Base-by-base conservation (phyloP, 1,140 invertebrate genomes). In the Apolygus lucorum region DNA sequence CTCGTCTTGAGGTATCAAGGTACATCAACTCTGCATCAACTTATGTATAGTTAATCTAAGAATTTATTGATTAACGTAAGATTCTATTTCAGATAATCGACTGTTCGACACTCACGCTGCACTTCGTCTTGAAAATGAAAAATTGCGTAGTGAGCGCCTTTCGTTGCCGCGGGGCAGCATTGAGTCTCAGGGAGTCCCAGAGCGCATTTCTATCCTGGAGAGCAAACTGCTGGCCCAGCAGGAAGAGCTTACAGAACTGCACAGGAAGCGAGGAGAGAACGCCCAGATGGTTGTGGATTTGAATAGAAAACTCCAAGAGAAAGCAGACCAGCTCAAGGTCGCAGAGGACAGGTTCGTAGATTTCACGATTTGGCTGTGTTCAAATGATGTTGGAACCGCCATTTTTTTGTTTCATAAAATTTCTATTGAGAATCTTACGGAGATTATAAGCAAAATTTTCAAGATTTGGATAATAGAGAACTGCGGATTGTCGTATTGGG, bases 281-380 rank as follows among this genome's bases (percentile, higher is more conserved):
- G 86, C 92, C 0, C 94, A 96, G 77, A 88, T 94, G 81, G 91
- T 98, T 69, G 90, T 97, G 62, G 92, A 93, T 78, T 81, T 98
- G 1, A 95, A 93, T 82, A 84, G 87, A 71, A 87, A 87, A 79
- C 79, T 96, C 22, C 90, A 94, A 80, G 91, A 95, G 73, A 88
- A 91, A 76, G 91, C 93, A 73, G 54, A 52, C 1, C 14, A 28
- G 28, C 29, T 72, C 21, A 91, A 92, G 77, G 82, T 87, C 71
- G 75, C 94, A 62, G 90, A 93, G 80, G 74, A 84, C 26, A 87
- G 84, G 92, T 94, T n/a, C n/a, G n/a, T n/a, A n/a, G n/a, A n/a
- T n/a, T n/a, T n/a, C n/a, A n/a, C n/a, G n/a, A n/a, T n/a, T n/a
- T n/a, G n/a, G n/a, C n/a, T n/a, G n/a, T n/a, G n/a, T n/a, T n/a